These are phyloP conservation scores for Mormyrus lacerda DNA, from an alignment of 2,113 vertebrate genomes.

Conservation along the genomic window DNA sequence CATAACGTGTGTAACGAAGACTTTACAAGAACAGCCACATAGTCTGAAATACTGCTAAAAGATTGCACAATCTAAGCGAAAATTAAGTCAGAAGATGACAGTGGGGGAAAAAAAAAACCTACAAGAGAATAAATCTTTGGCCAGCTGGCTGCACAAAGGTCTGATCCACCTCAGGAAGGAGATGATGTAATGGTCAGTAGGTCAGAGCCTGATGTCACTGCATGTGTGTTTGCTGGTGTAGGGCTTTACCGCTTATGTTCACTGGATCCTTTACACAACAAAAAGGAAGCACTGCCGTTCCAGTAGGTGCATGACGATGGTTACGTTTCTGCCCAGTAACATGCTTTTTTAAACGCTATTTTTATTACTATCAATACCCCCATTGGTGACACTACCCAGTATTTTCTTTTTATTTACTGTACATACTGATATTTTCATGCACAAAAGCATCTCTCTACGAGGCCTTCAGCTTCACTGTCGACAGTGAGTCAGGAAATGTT, in stretches of 20 bases:
- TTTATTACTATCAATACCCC: conserved; percentile 75
- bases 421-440: background rate
- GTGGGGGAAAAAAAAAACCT: background rate
- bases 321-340: background rate
- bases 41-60: background rate
- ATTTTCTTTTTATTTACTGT: too few relatives aligned
- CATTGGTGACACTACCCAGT: conserved; percentile 14
- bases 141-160: background rate
- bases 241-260: background rate
- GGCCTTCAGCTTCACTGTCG: background rate
- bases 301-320: background rate
- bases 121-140: background rate
- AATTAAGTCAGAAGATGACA: background rate
- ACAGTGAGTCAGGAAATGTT: background rate
- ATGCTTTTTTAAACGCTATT: background rate
- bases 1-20: background rate
- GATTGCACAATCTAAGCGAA: background rate
- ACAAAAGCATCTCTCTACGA: background rate
- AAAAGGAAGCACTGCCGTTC: background rate
- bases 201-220: background rate
- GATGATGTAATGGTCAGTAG: background rate
- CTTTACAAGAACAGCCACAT: background rate
- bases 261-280: background rate
- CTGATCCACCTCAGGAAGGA: background rate
- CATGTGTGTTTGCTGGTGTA: background rate